Percentiles rank a stretch among this genome's conserved stretches.
Evolutionary conservation across 92 coral and sea anemone genomes (phyloP).

Genomic region (Galaxea fascicularis): DNA sequence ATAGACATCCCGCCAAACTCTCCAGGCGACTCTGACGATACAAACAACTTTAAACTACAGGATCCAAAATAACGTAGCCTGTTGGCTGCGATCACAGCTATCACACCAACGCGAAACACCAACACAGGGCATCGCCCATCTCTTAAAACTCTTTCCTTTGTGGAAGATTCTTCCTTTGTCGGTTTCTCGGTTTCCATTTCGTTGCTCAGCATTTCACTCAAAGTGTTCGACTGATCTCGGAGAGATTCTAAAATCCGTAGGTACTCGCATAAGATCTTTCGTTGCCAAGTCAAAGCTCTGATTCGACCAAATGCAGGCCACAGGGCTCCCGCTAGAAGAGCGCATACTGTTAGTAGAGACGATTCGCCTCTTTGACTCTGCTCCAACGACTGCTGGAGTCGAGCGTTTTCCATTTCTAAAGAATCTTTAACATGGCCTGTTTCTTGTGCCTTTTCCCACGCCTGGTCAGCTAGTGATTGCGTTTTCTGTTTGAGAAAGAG

Average conservation of each 20-base stretch:
- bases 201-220: conserved; percentile 88
- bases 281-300: conserved; percentile 84
- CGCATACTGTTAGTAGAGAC: conserved; percentile 82
- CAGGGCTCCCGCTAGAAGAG: conserved; percentile 91
- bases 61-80: conserved; percentile 82
- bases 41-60: conserved; percentile 72
- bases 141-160: conserved; percentile 20
- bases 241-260: conserved; percentile 73
- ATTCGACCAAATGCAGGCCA: conserved; percentile 94
- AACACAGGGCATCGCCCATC: conserved; percentile 83
- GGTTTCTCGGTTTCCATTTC: conserved; percentile 82
- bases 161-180: conserved; percentile 38
- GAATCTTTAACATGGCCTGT: conserved; percentile 89
- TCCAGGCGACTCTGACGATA: conserved; percentile 89
- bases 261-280: conserved; percentile 83
- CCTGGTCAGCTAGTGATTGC: conserved; percentile 91
- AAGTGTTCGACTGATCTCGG: conserved; percentile 79
- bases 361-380: conserved; percentile 79
- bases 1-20: conserved; percentile 84
- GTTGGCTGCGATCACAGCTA: conserved; percentile 92
- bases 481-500: conserved; percentile 76
- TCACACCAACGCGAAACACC: conserved; percentile 88
- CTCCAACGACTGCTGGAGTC: conserved; percentile 80
- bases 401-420: conserved; percentile 86
- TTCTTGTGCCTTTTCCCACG: conserved; percentile 92